These are phyloP conservation scores for Apis florea DNA, from an alignment of 1,140 invertebrate genomes.

Conservation along the genomic window DNA sequence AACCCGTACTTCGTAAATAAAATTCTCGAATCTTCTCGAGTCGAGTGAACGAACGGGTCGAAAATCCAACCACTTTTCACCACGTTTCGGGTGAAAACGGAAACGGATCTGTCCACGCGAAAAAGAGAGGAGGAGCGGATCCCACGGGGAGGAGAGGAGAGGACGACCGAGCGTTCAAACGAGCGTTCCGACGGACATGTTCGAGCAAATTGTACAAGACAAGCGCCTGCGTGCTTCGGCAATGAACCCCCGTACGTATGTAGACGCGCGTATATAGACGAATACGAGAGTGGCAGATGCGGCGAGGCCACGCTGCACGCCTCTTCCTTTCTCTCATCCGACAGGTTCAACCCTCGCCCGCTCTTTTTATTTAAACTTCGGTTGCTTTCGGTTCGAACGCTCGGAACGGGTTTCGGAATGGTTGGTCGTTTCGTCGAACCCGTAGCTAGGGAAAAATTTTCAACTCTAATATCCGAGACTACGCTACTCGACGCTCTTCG, in stretches of 20 bases:
- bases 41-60: too few relatives aligned
- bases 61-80: too few relatives aligned
- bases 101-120: too few relatives aligned
- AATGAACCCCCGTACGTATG: constrained; percentile 55
- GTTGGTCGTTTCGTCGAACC: too few relatives aligned
- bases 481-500: too few relatives aligned
- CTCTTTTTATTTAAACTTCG: constrained; percentile 8
- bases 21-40: too few relatives aligned
- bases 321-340: not conserved
- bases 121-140: too few relatives aligned
- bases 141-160: too few relatives aligned
- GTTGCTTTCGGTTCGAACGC: not conserved
- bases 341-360: not conserved
- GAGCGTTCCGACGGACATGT: constrained; percentile 72
- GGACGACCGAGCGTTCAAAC: constrained; percentile 68
- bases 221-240: constrained; percentile 70
- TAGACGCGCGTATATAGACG: not conserved
- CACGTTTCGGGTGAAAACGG: too few relatives aligned
- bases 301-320: not conserved
- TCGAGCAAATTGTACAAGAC: constrained; percentile 75
- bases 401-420: constrained; percentile 6
- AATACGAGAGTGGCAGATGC: not conserved
- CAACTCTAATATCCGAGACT: too few relatives aligned
- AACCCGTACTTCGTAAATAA: too few relatives aligned
- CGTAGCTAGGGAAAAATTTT: too few relatives aligned